phyloP scores from a whole-genome alignment of 1,140 invertebrate species.

The Piezodorus guildinii region DNA sequence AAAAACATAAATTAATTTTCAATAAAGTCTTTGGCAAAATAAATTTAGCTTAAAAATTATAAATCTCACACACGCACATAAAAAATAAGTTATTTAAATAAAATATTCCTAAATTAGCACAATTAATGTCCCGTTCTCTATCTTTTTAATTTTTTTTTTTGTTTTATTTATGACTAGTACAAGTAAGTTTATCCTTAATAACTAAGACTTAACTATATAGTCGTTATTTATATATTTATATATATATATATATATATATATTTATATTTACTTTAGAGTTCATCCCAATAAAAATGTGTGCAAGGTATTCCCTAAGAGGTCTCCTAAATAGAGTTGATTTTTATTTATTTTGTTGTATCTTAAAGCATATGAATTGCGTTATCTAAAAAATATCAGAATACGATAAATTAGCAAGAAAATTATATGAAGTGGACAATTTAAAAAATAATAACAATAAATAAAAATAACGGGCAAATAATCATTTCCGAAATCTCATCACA shows the following conservation, averaged over 20 bases:
- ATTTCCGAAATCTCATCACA: constrained; percentile 12
- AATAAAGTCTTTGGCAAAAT: constrained; percentile 5
- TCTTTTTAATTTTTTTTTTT: too few species aligned
- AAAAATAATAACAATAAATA: background rate
- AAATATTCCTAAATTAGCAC: constrained; percentile 1
- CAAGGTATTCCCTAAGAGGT: too few species aligned
- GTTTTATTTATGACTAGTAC: constrained; percentile 12
- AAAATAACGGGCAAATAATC: background rate
- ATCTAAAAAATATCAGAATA: background rate
- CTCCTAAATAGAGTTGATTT: background rate
- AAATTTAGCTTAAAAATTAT: constrained; percentile 6
- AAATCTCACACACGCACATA: constrained; percentile 1
- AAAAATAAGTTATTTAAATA: constrained; percentile 4
- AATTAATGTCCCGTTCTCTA: background rate
- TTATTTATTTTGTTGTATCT: too few species aligned
- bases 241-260: too few species aligned
- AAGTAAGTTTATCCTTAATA: background rate
- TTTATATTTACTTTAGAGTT: too few species aligned
- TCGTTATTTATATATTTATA: too few species aligned
- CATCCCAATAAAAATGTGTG: too few species aligned
- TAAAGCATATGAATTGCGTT: background rate
- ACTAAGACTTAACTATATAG: too few species aligned
- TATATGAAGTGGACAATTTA: too few species aligned
- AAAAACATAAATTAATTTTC: background rate
- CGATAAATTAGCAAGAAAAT: background rate